These are phyloP conservation scores for Teleopsis dalmanni DNA, from an alignment of 1,140 invertebrate species.

Conservation along the genomic window DNA sequence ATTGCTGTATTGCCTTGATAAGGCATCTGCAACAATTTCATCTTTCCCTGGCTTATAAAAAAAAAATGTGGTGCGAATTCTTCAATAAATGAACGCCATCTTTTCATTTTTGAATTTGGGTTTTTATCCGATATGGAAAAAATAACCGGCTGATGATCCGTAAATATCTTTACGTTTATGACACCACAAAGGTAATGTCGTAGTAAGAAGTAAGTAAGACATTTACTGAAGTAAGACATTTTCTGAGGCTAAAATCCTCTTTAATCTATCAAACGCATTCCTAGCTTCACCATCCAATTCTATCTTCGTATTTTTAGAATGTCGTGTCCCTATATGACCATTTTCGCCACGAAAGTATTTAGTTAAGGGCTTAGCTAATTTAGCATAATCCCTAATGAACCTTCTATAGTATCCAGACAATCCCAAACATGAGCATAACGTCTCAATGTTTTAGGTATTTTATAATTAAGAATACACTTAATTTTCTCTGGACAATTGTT, in stretches of 20 bases:
- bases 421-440: constrained; percentile 22
- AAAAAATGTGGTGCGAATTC: constrained; percentile 19
- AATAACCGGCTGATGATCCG: constrained; percentile 45
- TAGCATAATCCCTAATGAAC: constrained; percentile 21
- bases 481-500: constrained; percentile 17
- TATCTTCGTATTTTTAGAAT: constrained; percentile 23
- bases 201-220: constrained; percentile 29
- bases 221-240: constrained; percentile 28
- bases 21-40: not conserved
- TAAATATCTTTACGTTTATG: constrained; percentile 44
- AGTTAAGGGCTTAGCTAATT: constrained; percentile 17
- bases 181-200: constrained; percentile 34
- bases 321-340: constrained; percentile 7
- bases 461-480: constrained; percentile 17
- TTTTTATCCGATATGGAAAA: constrained; percentile 46
- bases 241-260: constrained; percentile 17
- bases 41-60: constrained; percentile 5
- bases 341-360: constrained; percentile 8
- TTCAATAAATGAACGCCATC: constrained; percentile 48
- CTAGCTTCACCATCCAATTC: constrained; percentile 1
- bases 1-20: constrained; percentile 1
- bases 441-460: constrained; percentile 18
- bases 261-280: constrained; percentile 5
- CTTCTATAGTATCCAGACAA: constrained; percentile 25
- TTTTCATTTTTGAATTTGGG: constrained; percentile 41